Base-by-base conservation (phyloP, 2,888 invertebrate species). In the Acleris literana region DNA sequence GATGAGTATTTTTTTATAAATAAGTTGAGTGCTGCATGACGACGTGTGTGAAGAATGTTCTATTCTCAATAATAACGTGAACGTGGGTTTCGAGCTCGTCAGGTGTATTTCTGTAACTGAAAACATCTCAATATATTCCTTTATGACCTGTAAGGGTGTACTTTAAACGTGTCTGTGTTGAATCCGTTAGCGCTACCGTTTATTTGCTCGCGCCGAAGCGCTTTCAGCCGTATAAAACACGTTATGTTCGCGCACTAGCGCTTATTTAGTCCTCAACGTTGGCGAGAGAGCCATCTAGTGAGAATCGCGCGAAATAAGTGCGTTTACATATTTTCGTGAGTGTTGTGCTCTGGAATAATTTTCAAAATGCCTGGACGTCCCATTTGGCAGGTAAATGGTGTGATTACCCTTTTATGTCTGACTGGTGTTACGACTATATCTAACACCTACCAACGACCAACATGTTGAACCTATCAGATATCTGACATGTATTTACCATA, bases 351-450 rank as follows among this genome's bases (percentile, higher is more conserved):
- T 77, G 75, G 74, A 81, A 78, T 63, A 68, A 73, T 68, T 71
- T 72, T 69, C 74, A 94, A 90, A 88, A 95, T 95, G 95, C 95
- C 95, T 88, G 95, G 95, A 93, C 95, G 95, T 93, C 95, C 95
- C 72, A 92, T 95, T 86, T 95, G 95, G 95, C 95, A 95, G 94
- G 95, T 65, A 49, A 54, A 39, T 55, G 17, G 17, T 46, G 29
- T 29, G n/a, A 29, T 53, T 16, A 29, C 3, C 3, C n/a, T 53
- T 7, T n/a, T 46, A 75, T 67, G 20, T 63, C 58, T 22, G 46
- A 52, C 52, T 29, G 22, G 17, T 43, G n/a, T 58, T n/a, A n/a
- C n/a, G n/a, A n/a, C n/a, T n/a, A n/a, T n/a, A n/a, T n/a, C n/a
- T n/a, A n/a, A n/a, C n/a, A n/a, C n/a, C n/a, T n/a, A n/a, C n/a